A percentile compares a stretch with the other conserved stretches of the same genome.
Evolutionary conservation across 2,113 vertebrate species (phyloP).

Genomic region (Gasterosteus nipponicus): DNA sequence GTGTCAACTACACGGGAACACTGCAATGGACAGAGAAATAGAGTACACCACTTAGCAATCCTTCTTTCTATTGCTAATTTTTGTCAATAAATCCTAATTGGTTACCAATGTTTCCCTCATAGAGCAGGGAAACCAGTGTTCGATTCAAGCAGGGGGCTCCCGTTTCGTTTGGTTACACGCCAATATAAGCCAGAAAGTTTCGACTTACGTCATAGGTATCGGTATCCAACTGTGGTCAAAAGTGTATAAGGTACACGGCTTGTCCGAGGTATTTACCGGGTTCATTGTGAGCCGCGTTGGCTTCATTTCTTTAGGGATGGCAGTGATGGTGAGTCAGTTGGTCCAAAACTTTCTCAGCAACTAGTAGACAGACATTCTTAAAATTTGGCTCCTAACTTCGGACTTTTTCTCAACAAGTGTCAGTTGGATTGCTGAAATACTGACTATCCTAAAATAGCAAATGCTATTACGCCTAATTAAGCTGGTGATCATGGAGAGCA

Average conservation of each 20-base stretch:
- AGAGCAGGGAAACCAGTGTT: slow-evolving; percentile 8
- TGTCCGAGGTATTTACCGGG: not conserved
- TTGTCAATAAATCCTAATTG: slow-evolving; percentile 24
- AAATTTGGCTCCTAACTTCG: not conserved
- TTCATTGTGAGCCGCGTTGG: not conserved
- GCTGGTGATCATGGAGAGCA: not conserved
- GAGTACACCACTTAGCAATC: not conserved
- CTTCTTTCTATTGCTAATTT: slow-evolving; percentile 8
- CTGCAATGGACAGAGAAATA: not conserved
- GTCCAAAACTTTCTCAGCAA: not conserved
- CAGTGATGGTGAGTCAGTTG: not conserved
- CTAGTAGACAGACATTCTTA: not conserved
- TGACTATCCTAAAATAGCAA: not conserved
- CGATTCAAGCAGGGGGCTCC: not conserved
- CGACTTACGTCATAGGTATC: not conserved
- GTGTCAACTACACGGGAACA: slow-evolving; percentile 3
- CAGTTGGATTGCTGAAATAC: not conserved
- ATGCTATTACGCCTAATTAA: not conserved
- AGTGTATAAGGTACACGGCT: not conserved
- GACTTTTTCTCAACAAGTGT: not conserved
- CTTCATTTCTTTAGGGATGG: not conserved
- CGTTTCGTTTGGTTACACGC: not conserved
- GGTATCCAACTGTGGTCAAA: not conserved
- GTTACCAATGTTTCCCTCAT: slow-evolving; percentile 10
- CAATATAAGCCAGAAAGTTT: not conserved